Percentiles rank a stretch among this genome's conserved stretches.
These are phyloP conservation scores for Acleris sparsana DNA, from an alignment of 2,888 invertebrate genomes.

Conservation along the genomic window DNA sequence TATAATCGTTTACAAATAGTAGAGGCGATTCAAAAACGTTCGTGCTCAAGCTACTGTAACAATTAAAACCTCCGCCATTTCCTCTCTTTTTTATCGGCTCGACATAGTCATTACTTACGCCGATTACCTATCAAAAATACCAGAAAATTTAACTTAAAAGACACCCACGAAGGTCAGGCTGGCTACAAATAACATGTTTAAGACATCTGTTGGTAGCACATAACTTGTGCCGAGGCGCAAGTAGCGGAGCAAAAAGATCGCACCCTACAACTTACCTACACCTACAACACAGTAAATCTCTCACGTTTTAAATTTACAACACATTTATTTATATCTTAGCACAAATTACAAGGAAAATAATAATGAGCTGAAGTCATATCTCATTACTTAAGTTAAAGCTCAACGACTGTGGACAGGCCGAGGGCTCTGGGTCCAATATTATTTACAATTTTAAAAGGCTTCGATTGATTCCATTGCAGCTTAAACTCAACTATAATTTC, in stretches of 20 bases:
- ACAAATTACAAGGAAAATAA: constrained; percentile 73
- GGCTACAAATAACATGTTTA: constrained; percentile 26
- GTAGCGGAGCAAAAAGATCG: constrained; percentile 38
- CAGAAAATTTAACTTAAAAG: constrained; percentile 14
- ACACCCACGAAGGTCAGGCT: constrained; percentile 7
- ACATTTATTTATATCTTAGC: constrained; percentile 62
- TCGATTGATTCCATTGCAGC: constrained; percentile 39
- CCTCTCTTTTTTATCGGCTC: no score
- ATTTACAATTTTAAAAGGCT: constrained; percentile 49
- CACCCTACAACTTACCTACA: constrained; percentile 52
- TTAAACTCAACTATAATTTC: constrained; percentile 6
- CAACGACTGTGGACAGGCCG: constrained; percentile 68
- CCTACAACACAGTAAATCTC: constrained; percentile 58
- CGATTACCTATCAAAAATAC: constrained; percentile 5
- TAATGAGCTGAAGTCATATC: constrained; percentile 78
- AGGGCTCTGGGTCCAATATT: constrained; percentile 61
- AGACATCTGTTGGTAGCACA: constrained; percentile 33
- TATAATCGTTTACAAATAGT: no score
- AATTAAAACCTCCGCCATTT: no score
- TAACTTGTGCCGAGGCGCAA: constrained; percentile 33
- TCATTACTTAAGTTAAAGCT: constrained; percentile 77
- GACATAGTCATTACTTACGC: no score
- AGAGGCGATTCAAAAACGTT: no score
- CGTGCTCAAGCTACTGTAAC: no score
- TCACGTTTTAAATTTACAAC: constrained; percentile 65